Conservation (phyloP, 2,797 vertebrate species). For the Mormyrus hasselquistii region DNA sequence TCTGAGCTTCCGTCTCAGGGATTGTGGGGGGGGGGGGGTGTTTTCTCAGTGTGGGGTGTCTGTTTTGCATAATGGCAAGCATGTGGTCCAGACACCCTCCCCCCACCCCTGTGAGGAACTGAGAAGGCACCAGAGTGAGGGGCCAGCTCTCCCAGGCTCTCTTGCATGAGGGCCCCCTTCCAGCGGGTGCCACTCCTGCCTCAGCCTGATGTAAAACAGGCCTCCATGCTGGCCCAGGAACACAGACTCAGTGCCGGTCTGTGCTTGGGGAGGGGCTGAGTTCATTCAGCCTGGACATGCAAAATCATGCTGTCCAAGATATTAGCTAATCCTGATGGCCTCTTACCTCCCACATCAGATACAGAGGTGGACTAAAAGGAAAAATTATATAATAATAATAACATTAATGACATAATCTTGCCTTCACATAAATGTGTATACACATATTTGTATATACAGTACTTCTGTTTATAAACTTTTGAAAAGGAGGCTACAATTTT, state of each 20-base stretch:
- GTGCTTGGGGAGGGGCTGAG: not conserved
- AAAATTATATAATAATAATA: not conserved
- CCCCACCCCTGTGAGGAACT: not conserved
- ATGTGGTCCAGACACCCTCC: constrained; percentile 26
- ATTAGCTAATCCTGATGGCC: not conserved
- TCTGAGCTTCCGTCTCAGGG: constrained; percentile 25
- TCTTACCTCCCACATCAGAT: not conserved
- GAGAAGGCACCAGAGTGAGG: not conserved
- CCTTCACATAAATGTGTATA: not conserved
- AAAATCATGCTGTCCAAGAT: not conserved
- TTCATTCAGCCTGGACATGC: not conserved
- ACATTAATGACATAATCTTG: not conserved
- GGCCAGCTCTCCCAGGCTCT: constrained; percentile 3
- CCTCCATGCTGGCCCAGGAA: not conserved
- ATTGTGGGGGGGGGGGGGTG: constrained; percentile 1
- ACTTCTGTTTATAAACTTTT: not conserved
- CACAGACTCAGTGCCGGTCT: not conserved
- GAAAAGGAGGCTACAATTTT: not conserved
- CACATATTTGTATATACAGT: not conserved
- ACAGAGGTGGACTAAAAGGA: not conserved
- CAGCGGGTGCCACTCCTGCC: constrained; percentile 2
- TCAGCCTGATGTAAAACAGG: constrained; percentile 19
- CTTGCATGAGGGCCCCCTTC: not conserved
- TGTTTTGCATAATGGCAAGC: constrained; percentile 36
- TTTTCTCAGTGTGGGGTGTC: constrained; percentile 30